Evolutionary conservation across 2,888 invertebrate genomes (phyloP).

Genomic region (Quadriops clusia): DNA sequence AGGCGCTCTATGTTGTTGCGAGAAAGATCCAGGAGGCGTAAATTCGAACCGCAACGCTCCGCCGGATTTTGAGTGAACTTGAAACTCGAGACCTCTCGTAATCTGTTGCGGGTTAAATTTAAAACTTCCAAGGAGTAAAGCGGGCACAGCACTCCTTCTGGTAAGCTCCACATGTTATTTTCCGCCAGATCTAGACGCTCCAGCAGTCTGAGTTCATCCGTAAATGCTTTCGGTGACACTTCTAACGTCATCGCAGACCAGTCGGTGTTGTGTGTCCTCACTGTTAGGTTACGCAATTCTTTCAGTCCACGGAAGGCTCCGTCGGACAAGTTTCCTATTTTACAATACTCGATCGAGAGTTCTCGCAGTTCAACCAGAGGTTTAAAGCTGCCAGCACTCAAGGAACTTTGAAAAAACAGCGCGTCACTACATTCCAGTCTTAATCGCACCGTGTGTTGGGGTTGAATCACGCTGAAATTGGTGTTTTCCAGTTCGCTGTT

Average conservation of each 20-base stretch:
- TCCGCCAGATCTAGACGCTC: conserved; percentile 65
- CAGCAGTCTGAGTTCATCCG: conserved; percentile 58
- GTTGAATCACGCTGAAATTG: conserved; percentile 72
- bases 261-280: conserved; percentile 73
- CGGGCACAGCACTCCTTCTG: conserved; percentile 66
- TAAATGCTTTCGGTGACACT: conserved; percentile 61
- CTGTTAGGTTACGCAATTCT: conserved; percentile 65
- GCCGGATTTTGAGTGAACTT: conserved; percentile 52
- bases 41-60: conserved; percentile 57
- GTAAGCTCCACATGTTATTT: conserved; percentile 71
- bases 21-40: conserved; percentile 61
- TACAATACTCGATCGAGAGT: conserved; percentile 70
- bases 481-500: conserved; percentile 73
- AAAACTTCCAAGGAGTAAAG: conserved; percentile 60
- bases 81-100: conserved; percentile 63
- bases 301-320: conserved; percentile 72
- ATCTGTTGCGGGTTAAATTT: conserved; percentile 68
- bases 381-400: conserved; percentile 64
- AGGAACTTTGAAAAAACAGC: conserved; percentile 67
- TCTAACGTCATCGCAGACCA: conserved; percentile 73
- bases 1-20: conserved; percentile 67
- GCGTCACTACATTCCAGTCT: conserved; percentile 70
- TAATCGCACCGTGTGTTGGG: conserved; percentile 65
- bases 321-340: conserved; percentile 68
- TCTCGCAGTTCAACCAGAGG: conserved; percentile 64